Percentiles rank a stretch among this genome's conserved stretches.
These are phyloP conservation scores for Aleiodes sp. DNA, from an alignment of 1,140 invertebrate species.

Conservation along the genomic window DNA sequence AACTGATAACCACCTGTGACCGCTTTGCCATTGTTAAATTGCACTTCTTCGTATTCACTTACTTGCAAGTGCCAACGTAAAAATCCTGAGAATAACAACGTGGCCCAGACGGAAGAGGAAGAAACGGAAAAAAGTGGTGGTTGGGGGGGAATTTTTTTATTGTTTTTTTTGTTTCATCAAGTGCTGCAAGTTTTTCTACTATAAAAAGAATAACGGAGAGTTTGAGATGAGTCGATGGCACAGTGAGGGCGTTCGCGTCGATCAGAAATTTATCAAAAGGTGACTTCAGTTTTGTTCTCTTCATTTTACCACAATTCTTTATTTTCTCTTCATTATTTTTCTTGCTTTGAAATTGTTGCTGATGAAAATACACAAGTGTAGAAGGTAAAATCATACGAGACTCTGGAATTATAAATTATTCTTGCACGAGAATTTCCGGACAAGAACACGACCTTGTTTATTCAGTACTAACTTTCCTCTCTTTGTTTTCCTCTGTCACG, in stretches of 20 bases:
- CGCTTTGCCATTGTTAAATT: not conserved
- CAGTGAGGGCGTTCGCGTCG: too few relatives aligned
- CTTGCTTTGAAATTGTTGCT: not conserved
- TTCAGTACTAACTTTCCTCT: too few relatives aligned
- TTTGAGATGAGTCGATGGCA: not conserved
- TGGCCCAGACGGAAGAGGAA: slow-evolving; percentile 17
- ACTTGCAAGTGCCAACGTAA: not conserved
- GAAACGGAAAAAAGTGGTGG: slow-evolving; percentile 28
- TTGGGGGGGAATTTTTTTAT: not conserved
- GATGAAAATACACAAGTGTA: not conserved
- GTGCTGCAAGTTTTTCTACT: not conserved
- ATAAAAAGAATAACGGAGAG: not conserved
- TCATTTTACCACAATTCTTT: too few relatives aligned
- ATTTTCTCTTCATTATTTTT: not conserved
- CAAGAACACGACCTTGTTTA: too few relatives aligned
- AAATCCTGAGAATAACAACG: slow-evolving; percentile 28
- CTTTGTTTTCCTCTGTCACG: slow-evolving; percentile 3
- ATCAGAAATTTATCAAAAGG: not conserved
- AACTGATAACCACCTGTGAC: slow-evolving; percentile 18
- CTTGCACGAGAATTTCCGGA: not conserved
- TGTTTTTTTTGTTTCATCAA: not conserved
- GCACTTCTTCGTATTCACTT: not conserved
- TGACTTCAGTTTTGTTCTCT: not conserved
- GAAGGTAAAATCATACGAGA: not conserved
- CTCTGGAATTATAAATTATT: not conserved